Conservation (phyloP, 2,888 invertebrate species). For the Mechanitis mazaeus region DNA sequence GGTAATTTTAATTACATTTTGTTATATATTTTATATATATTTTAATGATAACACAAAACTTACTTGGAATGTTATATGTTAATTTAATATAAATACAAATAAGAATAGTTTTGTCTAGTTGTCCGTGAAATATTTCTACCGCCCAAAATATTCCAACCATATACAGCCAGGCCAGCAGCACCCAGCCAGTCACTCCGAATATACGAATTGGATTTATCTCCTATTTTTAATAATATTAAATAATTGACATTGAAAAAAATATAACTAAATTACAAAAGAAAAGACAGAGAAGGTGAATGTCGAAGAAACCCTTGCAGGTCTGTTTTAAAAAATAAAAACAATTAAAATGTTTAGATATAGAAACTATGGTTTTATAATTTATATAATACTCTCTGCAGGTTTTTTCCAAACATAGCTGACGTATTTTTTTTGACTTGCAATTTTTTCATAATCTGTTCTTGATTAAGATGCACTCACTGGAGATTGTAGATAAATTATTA, state of each 20-base stretch:
- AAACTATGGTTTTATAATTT: too few species aligned
- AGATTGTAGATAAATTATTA: conserved; percentile 1
- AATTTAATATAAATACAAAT: conserved; percentile 2
- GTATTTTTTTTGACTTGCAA: too few species aligned
- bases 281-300: too few species aligned
- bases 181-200: background rate
- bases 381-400: background rate
- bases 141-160: background rate
- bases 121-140: background rate
- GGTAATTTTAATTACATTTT: background rate
- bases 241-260: too few species aligned
- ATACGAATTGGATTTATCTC: background rate
- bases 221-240: background rate
- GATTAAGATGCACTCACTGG: background rate
- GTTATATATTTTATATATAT: background rate
- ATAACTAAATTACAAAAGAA: too few species aligned
- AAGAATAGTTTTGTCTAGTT: background rate
- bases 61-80: background rate
- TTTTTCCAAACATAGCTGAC: too few species aligned
- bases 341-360: too few species aligned
- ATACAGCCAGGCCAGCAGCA: background rate
- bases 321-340: too few species aligned
- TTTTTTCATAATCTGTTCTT: too few species aligned
- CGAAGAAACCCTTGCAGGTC: too few species aligned
- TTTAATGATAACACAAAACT: background rate